Conservation (phyloP, 2,888 invertebrate genomes). For the Vesta saturnalis region DNA sequence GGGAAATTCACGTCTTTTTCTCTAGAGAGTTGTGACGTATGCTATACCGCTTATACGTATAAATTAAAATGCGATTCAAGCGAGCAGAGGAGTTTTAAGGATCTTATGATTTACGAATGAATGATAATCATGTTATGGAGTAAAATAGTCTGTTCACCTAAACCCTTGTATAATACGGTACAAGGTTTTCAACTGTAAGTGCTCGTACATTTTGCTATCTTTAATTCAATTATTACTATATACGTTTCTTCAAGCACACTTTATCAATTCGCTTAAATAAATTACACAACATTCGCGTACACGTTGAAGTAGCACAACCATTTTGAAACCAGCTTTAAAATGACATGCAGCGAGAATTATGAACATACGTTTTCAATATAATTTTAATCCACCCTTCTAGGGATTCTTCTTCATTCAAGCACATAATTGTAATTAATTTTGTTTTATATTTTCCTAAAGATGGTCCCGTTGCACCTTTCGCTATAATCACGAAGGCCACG, state of each 20-base stretch:
- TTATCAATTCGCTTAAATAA: too few species aligned
- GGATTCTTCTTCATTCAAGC: too few species aligned
- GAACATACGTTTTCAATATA: too few species aligned
- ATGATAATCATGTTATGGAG: neutral
- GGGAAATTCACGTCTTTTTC: neutral
- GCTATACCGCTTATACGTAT: neutral
- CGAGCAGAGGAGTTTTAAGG: neutral
- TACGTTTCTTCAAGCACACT: neutral
- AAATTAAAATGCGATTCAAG: conserved; percentile 1
- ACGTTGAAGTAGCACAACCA: too few species aligned
- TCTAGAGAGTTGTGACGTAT: neutral
- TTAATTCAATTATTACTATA: neutral
- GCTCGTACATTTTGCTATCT: neutral
- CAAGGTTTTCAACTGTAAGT: neutral
- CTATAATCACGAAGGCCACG: too few species aligned
- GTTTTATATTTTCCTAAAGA: too few species aligned
- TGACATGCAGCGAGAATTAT: too few species aligned
- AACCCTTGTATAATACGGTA: neutral
- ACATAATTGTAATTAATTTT: too few species aligned
- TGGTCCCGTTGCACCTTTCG: too few species aligned
- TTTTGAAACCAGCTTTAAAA: too few species aligned
- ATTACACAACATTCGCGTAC: too few species aligned
- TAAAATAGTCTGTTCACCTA: neutral
- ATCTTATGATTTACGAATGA: conserved; percentile 1
- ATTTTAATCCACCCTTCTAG: too few species aligned